A percentile compares a stretch with the other conserved stretches of the same genome.
Evolutionary conservation across 2,888 invertebrate genomes (phyloP).

Genomic region (Volucella bombylans): DNA sequence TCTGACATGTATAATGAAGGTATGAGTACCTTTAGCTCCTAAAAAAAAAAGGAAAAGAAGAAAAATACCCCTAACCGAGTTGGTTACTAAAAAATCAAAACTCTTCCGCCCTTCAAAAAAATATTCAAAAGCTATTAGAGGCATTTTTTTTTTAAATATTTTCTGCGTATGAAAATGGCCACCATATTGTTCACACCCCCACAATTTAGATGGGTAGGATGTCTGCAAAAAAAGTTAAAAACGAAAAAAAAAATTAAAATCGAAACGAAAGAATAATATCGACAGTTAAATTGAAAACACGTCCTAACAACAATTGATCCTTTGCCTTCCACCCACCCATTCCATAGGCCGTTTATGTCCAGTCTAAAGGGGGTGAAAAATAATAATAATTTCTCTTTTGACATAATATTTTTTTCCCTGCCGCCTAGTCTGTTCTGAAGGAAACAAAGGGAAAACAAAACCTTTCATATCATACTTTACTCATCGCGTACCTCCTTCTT

Average conservation of each 20-base stretch:
- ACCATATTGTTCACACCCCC: conserved; percentile 42
- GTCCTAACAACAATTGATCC: conserved; percentile 59
- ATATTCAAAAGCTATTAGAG: conserved; percentile 70
- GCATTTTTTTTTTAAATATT: conserved; percentile 12
- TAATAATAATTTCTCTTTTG: conserved; percentile 54
- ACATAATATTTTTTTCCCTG: conserved; percentile 25
- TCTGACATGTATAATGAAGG: conserved; percentile 7
- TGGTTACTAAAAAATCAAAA: conserved; percentile 54
- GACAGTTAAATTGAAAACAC: conserved; percentile 66
- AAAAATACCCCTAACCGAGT: neutral
- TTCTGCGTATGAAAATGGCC: conserved; percentile 37
- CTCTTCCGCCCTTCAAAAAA: conserved; percentile 52
- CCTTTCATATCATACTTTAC: conserved; percentile 38
- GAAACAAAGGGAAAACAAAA: conserved; percentile 44
- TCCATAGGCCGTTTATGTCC: conserved; percentile 21
- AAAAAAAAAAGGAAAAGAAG: conserved; percentile 30
- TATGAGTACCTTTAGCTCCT: conserved; percentile 6
- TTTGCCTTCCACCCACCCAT: neutral
- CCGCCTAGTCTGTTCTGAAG: conserved; percentile 36
- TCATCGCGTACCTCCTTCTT: conserved; percentile 11
- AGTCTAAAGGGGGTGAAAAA: conserved; percentile 35
- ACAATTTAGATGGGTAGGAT: neutral
- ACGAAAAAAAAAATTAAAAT: conserved; percentile 6
- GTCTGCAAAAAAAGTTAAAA: neutral
- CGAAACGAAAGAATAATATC: conserved; percentile 59